Base-by-base conservation (phyloP, 2,797 vertebrate genomes). In the Morelia viridis region DNA sequence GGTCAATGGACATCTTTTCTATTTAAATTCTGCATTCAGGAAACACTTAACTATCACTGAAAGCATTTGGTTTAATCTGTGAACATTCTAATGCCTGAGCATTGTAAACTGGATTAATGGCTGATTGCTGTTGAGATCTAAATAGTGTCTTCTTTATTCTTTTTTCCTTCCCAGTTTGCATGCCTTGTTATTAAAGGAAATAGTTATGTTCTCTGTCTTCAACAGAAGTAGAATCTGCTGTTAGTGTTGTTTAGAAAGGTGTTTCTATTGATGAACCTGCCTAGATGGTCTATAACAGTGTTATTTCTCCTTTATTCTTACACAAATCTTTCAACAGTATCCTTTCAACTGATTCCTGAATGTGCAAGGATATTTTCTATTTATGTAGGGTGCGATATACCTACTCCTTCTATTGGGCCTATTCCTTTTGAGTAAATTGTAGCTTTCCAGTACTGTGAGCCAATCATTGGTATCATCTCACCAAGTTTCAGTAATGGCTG, bases 1-100 rank as follows among this genome's bases (percentile, higher is more conserved):
- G 88, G 28, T 31, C 61, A 53, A 8, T 90, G 68, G 53, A 15
- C 22, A 90, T 24, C 89, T 95, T 46, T 87, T 94, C 46, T 53
- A 31, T 19, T 85, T 93, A 91, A 64, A 90, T 93, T 53, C 15
- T 86, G 19, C 46, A 88, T 31, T 31, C n/a, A 60, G 56, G 31
- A 60, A 86, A 58, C 17, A 24, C n/a, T 60, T 86, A 86, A 60
- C 56, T 35, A 6, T 85, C 7, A 50, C 28, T 60, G 83, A 19
- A 26, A 57, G 10, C 15, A 92, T 56, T 53, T 17, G 61, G 24
- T 84, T 88, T 12, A 31, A 85, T 22, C 1, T 61, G 26, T 88
- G 41, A 46, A 60, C 22, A 56, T 84, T 89, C 28, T 1, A 88
- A 89, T 65, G n/a, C 53, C 88, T 89, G 22, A 28, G 3, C 50